Evolutionary conservation across 2,113 vertebrate species (phyloP).

Genomic region (Aythya baeri): DNA sequence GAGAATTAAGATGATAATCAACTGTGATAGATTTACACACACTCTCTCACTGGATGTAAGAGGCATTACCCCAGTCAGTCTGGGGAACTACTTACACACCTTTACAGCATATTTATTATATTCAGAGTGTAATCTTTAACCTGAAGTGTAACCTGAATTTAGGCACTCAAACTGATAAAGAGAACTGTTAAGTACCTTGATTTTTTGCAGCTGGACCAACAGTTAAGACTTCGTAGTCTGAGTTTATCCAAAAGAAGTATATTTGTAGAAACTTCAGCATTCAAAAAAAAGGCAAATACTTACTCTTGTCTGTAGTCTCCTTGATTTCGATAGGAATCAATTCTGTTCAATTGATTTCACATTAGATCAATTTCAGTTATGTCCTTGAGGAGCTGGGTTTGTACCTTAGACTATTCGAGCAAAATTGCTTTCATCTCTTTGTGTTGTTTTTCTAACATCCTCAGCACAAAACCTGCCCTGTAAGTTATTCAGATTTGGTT

Average conservation of each 20-base stretch:
- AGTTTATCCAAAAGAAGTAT: background rate
- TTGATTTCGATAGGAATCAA: conserved; percentile 11
- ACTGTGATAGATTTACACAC: background rate
- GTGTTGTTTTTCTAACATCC: background rate
- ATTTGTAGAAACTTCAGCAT: background rate
- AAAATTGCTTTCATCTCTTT: background rate
- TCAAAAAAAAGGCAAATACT: background rate
- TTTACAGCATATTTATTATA: background rate
- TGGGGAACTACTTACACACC: background rate
- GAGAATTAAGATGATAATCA: background rate
- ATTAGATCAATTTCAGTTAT: conserved; percentile 43
- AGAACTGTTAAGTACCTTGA: background rate
- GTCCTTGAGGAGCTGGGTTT: conserved; percentile 1
- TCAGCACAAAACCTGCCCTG: background rate
- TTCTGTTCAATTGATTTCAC: conserved; percentile 12
- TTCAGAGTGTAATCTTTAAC: background rate
- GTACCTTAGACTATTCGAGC: background rate
- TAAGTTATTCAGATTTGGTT: background rate
- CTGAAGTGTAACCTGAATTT: background rate
- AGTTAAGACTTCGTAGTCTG: background rate
- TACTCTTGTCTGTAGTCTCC: background rate
- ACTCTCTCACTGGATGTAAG: background rate
- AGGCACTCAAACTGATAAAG: background rate
- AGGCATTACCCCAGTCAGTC: background rate
- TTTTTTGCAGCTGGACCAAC: background rate